Evolutionary conservation across 2,113 vertebrate species (phyloP).

Genomic region (Rhinopithecus roxellana): DNA sequence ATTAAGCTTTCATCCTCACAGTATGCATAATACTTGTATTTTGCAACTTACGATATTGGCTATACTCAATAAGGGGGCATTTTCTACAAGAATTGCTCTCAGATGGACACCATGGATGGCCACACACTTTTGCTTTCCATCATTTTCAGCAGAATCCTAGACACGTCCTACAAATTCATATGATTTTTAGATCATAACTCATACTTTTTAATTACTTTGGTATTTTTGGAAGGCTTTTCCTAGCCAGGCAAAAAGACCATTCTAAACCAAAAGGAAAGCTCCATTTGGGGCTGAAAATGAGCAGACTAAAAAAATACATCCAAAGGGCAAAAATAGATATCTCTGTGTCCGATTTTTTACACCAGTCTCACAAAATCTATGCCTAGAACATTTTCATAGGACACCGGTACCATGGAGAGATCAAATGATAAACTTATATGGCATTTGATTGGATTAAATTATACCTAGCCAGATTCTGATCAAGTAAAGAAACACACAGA

Average conservation of each 20-base stretch:
- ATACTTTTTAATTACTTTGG: neutral
- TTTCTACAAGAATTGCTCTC: constrained; percentile 32
- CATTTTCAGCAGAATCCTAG: constrained; percentile 36
- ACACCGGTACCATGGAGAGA: neutral
- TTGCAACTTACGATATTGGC: neutral
- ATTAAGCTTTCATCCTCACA: neutral
- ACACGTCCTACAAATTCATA: neutral
- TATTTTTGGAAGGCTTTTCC: constrained; percentile 43
- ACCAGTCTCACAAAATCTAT: neutral
- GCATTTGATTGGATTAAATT: neutral
- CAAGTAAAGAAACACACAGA: neutral
- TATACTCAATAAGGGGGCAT: neutral
- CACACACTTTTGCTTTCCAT: neutral
- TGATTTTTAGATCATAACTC: neutral
- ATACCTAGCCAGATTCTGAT: neutral
- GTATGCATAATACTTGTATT: neutral
- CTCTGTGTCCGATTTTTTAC: neutral
- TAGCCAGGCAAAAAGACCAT: neutral
- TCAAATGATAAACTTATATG: neutral
- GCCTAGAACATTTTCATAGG: neutral
- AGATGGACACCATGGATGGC: neutral
- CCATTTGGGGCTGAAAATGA: constrained; percentile 16
- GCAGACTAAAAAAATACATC: neutral
- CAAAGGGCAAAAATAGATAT: neutral
- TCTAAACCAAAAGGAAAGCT: constrained; percentile 21